phyloP scores from a whole-genome alignment of 2,797 vertebrate genomes.

The Pantherophis alleghaniensis region DNA sequence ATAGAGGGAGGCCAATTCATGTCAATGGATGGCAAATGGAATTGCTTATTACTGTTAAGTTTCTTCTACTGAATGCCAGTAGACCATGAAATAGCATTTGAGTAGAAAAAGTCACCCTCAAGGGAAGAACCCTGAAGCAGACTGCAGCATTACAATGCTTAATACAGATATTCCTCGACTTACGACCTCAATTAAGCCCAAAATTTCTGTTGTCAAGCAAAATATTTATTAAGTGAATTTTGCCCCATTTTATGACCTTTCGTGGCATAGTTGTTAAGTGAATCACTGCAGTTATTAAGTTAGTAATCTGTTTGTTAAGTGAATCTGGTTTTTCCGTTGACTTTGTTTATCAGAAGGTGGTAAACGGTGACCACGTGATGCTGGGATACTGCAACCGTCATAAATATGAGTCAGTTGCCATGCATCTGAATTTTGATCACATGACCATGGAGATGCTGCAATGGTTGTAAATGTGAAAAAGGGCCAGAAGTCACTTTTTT shows the following conservation, averaged over 20 bases:
- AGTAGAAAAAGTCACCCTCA: neutral
- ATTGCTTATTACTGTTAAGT: neutral
- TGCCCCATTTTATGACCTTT: neutral
- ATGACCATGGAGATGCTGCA: neutral
- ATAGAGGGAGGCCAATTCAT: neutral
- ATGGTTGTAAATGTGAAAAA: neutral
- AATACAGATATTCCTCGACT: neutral
- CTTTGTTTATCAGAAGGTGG: neutral
- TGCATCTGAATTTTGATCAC: neutral
- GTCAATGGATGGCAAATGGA: neutral
- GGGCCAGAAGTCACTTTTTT: neutral
- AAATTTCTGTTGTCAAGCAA: neutral
- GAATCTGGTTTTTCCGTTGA: neutral
- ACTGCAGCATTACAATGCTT: neutral
- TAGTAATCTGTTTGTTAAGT: neutral
- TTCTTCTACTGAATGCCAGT: neutral
- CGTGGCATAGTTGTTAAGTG: neutral
- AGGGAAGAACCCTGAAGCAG: neutral
- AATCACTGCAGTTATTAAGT: neutral
- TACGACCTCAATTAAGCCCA: neutral
- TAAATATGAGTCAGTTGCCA: neutral
- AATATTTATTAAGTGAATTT: neutral
- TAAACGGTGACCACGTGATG: neutral
- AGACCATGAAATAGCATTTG: conserved; percentile 30
- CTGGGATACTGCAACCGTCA: neutral